phyloP scores from a whole-genome alignment of 2,113 vertebrate species.

The Ifrita kowaldi region DNA sequence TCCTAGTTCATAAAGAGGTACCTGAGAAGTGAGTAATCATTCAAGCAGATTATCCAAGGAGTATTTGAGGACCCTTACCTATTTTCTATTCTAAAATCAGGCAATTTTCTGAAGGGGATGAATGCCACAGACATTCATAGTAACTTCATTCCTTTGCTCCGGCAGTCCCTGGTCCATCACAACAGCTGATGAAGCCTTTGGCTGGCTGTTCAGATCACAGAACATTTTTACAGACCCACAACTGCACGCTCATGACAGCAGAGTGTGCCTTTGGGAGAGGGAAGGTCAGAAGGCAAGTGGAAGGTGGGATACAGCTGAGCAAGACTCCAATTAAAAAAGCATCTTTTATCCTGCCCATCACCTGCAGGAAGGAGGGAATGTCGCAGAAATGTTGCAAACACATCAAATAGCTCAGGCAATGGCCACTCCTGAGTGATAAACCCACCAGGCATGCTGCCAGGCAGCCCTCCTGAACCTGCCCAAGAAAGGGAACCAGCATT shows the following conservation, averaged over 20 bases:
- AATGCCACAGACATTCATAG: background rate
- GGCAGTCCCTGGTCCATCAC: background rate
- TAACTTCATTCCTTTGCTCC: background rate
- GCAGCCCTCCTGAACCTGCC: background rate
- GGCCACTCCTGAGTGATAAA: background rate
- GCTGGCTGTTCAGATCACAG: background rate
- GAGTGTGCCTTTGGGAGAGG: background rate
- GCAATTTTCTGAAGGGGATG: background rate
- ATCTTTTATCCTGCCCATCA: background rate
- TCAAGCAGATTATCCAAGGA: background rate
- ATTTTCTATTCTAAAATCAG: background rate
- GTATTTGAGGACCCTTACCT: background rate
- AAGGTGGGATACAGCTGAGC: background rate
- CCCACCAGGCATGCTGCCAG: background rate
- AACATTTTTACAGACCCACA: background rate
- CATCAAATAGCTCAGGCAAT: background rate
- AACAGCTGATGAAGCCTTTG: background rate
- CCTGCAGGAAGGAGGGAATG: background rate
- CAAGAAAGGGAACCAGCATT: background rate
- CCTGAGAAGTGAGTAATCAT: background rate
- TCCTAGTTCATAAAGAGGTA: background rate
- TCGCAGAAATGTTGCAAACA: fast-evolving
- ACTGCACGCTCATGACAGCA: fast-evolving
- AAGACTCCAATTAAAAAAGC: background rate
- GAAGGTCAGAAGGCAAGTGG: background rate